Evolutionary conservation across 2,888 invertebrate species (phyloP), one percentile per base, ranked within the genome.

Genomic region (Acrobasis suavella): DNA sequence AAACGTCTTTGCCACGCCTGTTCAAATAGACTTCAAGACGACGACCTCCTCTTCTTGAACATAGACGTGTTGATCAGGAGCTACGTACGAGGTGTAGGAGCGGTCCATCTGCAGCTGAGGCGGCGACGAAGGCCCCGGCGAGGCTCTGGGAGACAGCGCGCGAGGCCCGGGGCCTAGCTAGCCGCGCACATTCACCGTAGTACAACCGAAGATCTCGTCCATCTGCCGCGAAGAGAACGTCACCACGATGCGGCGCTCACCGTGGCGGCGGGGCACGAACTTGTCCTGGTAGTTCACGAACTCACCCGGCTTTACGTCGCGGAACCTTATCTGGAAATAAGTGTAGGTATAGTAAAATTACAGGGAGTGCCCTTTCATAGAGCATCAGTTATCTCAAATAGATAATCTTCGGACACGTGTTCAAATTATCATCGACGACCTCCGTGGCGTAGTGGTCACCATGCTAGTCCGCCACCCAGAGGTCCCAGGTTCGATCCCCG

Each of bases 211-310:
- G 78, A 95, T 93, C 82, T 95, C 95, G 79, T 94, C 93, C 64
- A 95, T 85, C 84, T 95, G 94, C 63, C 93, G 91, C 46, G 95
- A 95, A 62, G 94, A 94, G 87, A 95, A 95, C 51, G 94, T 94
- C 66, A 93, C 95, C 22, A 95, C 94, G 68, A 95, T 91, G 74
- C 93, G 94, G n/a, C 94, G 86, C 74, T 94, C 93, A 9, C 95
- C 95, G 56, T 89, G 83, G 60, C 93, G 89, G 38, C 93, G 91
- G 0, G 95, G 94, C 63, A 92, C 79, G 75, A 95, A 94, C 72
- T 89, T 92, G 78, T 95, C 94, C 71, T 92, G 92, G 82, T 94
- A 93, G 67, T 92, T 93, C 66, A 95, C 93, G 72, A 93, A 87
- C 82, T 95, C 95, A 55, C 94, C 93, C 5, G 95, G 94, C 75